These are phyloP conservation scores for Plemyria rubiginata DNA, from an alignment of 2,888 invertebrate genomes.

Conservation along the genomic window DNA sequence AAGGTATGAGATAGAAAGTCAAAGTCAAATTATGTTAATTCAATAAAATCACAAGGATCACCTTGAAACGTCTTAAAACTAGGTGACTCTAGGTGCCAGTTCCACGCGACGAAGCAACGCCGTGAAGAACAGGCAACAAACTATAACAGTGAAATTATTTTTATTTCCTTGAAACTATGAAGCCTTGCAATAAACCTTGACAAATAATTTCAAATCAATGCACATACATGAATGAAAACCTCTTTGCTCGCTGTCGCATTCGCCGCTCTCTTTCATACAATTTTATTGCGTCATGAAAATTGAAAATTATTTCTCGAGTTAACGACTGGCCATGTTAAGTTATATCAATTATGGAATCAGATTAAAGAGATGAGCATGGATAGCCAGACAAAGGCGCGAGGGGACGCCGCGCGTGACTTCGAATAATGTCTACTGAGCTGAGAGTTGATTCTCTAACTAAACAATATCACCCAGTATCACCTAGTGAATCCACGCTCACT, in stretches of 20 bases:
- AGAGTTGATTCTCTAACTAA: constrained; percentile 5
- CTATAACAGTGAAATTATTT: background rate
- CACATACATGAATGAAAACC: constrained; percentile 26
- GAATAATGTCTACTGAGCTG: constrained; percentile 59
- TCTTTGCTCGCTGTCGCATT: constrained; percentile 19
- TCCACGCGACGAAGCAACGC: too few relatives aligned
- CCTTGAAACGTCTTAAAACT: too few relatives aligned
- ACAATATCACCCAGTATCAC: too few relatives aligned
- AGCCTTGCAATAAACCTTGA: constrained; percentile 6
- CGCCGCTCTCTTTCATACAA: constrained; percentile 18
- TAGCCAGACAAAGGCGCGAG: constrained; percentile 59
- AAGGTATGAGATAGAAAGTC: too few relatives aligned
- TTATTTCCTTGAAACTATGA: background rate
- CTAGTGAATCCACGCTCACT: too few relatives aligned
- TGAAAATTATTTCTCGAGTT: constrained; percentile 40
- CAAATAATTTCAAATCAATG: constrained; percentile 23
- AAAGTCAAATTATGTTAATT: too few relatives aligned
- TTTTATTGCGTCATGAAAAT: constrained; percentile 42
- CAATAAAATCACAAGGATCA: too few relatives aligned
- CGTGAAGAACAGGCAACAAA: too few relatives aligned
- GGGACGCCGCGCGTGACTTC: constrained; percentile 67
- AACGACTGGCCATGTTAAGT: constrained; percentile 42
- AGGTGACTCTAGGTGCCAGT: too few relatives aligned
- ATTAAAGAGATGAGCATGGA: constrained; percentile 74
- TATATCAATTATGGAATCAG: constrained; percentile 70